phyloP scores from a whole-genome alignment of 2,888 invertebrate genomes.

The Limnephilus lunatus region DNA sequence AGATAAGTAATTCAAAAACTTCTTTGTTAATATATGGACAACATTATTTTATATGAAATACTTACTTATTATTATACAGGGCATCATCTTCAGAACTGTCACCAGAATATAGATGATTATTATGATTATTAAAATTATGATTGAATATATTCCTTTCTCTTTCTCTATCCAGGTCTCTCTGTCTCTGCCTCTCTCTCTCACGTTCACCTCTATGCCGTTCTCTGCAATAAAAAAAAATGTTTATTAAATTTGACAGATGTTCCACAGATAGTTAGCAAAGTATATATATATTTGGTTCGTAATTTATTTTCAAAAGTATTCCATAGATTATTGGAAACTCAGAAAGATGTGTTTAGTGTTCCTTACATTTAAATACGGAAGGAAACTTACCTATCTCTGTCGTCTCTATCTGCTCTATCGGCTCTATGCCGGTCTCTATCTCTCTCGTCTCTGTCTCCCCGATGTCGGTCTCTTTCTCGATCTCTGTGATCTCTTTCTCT shows the following conservation, averaged over 20 bases:
- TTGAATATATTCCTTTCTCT: slow-evolving; percentile 66
- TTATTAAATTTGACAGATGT: neutral
- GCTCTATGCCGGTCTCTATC: slow-evolving; percentile 72
- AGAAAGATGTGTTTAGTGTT: neutral
- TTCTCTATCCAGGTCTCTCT: slow-evolving; percentile 69
- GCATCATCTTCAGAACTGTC: slow-evolving; percentile 84
- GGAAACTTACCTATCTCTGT: slow-evolving; percentile 64
- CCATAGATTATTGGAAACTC: neutral
- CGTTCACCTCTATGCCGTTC: slow-evolving; percentile 75
- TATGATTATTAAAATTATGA: slow-evolving; percentile 66
- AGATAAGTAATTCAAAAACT: neutral
- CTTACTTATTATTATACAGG: slow-evolving; percentile 78
- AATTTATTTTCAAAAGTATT: neutral
- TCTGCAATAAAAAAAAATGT: slow-evolving; percentile 68
- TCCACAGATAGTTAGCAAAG: neutral
- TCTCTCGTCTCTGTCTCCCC: slow-evolving; percentile 75
- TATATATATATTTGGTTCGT: neutral
- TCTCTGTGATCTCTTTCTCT: slow-evolving; percentile 77
- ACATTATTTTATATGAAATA: slow-evolving; percentile 61
- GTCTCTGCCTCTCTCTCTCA: slow-evolving; percentile 75
- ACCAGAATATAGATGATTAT: slow-evolving; percentile 72
- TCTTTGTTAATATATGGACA: neutral
- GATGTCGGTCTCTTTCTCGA: slow-evolving; percentile 80
- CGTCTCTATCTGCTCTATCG: slow-evolving; percentile 66
- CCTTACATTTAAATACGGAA: neutral